Conservation (phyloP, 35 echinoderm and acorn worm species). For the Acanthaster planci region DNA sequence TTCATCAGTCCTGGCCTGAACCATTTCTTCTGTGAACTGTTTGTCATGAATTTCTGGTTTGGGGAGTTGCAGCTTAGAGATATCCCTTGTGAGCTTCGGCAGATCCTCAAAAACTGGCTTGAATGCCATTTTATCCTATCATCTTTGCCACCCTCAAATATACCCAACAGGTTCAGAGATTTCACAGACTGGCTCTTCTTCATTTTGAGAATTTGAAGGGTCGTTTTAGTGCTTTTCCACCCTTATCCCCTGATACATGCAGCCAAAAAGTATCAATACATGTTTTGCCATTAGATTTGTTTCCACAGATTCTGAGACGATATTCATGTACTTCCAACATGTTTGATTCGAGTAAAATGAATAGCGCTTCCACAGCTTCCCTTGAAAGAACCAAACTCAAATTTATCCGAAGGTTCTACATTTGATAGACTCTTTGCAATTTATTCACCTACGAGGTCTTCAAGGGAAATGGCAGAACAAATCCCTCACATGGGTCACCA, state of each 20-base stretch:
- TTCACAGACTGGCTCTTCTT: not conserved
- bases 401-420: not conserved
- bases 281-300: not conserved
- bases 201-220: not conserved
- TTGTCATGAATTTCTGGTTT: not conserved
- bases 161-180: not conserved
- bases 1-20: not conserved
- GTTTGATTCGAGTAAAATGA: not conserved
- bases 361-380: not conserved
- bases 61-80: not conserved
- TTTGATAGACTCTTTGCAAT: too few species aligned
- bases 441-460: too few species aligned
- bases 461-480: too few species aligned
- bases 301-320: not conserved
- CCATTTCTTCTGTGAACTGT: not conserved
- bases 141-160: slow-evolving; percentile 40
- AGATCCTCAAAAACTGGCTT: slow-evolving; percentile 3
- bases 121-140: not conserved
- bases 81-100: not conserved
- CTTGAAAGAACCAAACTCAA: slow-evolving; percentile 13
- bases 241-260: slow-evolving; percentile 38
- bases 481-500: too few species aligned
- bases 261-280: slow-evolving; percentile 2
- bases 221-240: slow-evolving; percentile 7
- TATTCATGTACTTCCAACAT: not conserved